Evolutionary conservation across 2,888 invertebrate genomes (phyloP).

Genomic region (Acanthacorydalis orientalis): DNA sequence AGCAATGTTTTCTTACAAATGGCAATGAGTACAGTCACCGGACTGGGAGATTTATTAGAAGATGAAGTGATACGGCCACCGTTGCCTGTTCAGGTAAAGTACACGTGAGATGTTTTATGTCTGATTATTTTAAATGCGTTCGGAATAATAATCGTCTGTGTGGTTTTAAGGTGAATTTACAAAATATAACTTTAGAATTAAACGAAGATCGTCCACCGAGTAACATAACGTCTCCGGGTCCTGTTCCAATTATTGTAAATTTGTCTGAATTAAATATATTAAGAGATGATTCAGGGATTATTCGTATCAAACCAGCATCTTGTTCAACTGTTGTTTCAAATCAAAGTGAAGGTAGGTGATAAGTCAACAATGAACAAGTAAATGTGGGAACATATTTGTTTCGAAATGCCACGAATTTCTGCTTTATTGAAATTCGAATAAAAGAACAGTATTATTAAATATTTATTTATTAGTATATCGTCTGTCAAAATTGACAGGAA

Average conservation of each 20-base stretch:
- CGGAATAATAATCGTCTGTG: background rate
- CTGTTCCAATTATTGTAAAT: constrained; percentile 59
- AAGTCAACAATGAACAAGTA: background rate
- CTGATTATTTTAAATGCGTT: background rate
- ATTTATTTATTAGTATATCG: too few species aligned
- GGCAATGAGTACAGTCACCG: constrained; percentile 67
- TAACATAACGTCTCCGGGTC: constrained; percentile 66
- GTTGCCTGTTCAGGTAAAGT: constrained; percentile 65
- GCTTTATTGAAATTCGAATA: too few species aligned
- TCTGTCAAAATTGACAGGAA: background rate
- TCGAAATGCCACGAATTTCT: too few species aligned
- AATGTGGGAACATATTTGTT: background rate
- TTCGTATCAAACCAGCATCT: constrained; percentile 47
- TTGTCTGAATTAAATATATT: constrained; percentile 52
- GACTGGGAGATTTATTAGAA: constrained; percentile 67
- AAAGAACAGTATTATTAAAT: too few species aligned
- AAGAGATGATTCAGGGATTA: constrained; percentile 56
- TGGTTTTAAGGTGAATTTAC: constrained; percentile 44
- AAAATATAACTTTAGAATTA: constrained; percentile 57
- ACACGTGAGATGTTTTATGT: background rate
- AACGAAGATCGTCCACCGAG: constrained; percentile 72
- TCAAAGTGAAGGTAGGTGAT: constrained; percentile 13
- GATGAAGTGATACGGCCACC: constrained; percentile 71
- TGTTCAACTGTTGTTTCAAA: too few species aligned
- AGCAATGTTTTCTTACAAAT: constrained; percentile 48